A percentile compares a stretch with the other conserved stretches of the same genome.
Evolutionary conservation across 2,797 vertebrate genomes (phyloP).

Genomic region (Clarias fuscus): DNA sequence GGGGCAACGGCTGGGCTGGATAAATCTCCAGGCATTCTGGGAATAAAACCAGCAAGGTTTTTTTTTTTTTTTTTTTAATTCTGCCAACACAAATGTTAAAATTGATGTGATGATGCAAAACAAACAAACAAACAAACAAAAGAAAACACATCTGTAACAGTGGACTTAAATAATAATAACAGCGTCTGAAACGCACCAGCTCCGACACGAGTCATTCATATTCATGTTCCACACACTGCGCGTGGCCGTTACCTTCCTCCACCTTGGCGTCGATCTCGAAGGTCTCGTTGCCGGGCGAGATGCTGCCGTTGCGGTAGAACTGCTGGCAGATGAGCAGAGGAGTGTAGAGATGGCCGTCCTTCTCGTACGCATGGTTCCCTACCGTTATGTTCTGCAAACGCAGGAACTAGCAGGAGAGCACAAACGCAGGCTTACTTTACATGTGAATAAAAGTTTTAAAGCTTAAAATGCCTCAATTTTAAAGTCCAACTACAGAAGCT

Average conservation of each 20-base stretch:
- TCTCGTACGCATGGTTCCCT: slow-evolving; percentile 90
- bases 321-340: slow-evolving; percentile 84
- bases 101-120: background rate
- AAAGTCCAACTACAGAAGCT: background rate
- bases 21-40: slow-evolving; percentile 85
- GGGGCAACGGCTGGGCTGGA: slow-evolving; percentile 61
- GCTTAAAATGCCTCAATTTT: background rate
- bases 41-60: background rate
- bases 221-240: no score
- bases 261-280: slow-evolving; percentile 89
- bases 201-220: no score
- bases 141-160: background rate
- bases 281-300: slow-evolving; percentile 87
- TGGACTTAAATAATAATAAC: background rate
- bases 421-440: background rate
- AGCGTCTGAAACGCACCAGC: no score
- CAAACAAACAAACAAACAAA: no score
- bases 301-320: slow-evolving; percentile 83
- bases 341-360: slow-evolving; percentile 65
- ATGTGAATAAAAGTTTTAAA: background rate
- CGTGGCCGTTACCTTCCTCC: slow-evolving; percentile 58
- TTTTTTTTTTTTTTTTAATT: no score
- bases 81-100: no score
- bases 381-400: slow-evolving; percentile 81
- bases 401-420: slow-evolving; percentile 74